phyloP scores from a whole-genome alignment of 1,140 invertebrate genomes.

The Drosophila subobscura region DNA sequence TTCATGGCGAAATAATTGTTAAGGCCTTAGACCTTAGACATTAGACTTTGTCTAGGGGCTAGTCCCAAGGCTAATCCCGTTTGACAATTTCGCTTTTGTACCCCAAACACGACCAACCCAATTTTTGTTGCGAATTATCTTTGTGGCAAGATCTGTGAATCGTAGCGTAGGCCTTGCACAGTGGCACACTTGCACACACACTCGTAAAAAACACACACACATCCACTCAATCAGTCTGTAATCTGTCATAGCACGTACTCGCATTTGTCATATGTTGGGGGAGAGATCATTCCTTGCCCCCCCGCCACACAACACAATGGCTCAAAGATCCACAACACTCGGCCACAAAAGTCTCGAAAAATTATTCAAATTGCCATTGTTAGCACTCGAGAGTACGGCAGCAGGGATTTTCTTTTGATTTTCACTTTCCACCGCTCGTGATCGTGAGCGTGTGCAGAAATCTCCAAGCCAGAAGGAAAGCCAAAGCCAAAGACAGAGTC shows the following conservation, averaged over 20 bases:
- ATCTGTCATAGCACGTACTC: slow-evolving; percentile 31
- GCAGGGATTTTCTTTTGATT: slow-evolving; percentile 60
- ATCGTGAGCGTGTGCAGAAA: slow-evolving; percentile 62
- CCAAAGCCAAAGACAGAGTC: slow-evolving; percentile 27
- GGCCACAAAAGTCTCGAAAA: slow-evolving; percentile 46
- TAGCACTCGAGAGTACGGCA: slow-evolving; percentile 29
- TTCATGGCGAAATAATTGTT: no score
- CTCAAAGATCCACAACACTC: slow-evolving; percentile 50
- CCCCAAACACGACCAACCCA: slow-evolving; percentile 45
- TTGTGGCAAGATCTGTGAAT: slow-evolving; percentile 41
- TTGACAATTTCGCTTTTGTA: slow-evolving; percentile 30
- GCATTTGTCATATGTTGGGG: slow-evolving; percentile 48
- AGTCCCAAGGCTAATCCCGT: slow-evolving; percentile 21
- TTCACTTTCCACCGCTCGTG: slow-evolving; percentile 58
- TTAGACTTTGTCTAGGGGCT: neutral
- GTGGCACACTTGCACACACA: slow-evolving; percentile 53
- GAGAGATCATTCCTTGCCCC: slow-evolving; percentile 18
- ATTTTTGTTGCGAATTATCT: slow-evolving; percentile 35
- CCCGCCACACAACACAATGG: slow-evolving; percentile 38
- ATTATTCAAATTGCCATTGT: slow-evolving; percentile 82
- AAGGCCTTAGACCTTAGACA: no score
- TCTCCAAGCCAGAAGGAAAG: slow-evolving; percentile 48
- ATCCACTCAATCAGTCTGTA: slow-evolving; percentile 15
- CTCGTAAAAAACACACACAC: slow-evolving; percentile 12
- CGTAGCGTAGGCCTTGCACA: slow-evolving; percentile 44